phyloP scores from a whole-genome alignment of 2,888 invertebrate genomes.

The Pediacus dermestoides region DNA sequence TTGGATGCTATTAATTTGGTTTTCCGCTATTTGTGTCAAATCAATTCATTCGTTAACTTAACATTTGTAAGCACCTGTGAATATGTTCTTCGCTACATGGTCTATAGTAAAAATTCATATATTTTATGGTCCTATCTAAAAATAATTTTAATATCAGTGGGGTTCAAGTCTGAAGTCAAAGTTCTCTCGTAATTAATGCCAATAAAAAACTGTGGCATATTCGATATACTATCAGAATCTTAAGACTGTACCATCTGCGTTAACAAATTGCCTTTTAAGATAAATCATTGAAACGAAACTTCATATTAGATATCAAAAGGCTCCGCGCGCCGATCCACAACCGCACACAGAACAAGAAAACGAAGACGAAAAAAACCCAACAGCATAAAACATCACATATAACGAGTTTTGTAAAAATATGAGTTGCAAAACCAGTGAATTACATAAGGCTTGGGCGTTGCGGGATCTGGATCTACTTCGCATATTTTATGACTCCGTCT shows the following conservation, averaged over 20 bases:
- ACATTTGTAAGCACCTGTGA: too few species aligned
- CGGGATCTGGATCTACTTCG: constrained; percentile 4
- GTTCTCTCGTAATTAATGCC: too few species aligned
- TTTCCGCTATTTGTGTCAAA: too few species aligned
- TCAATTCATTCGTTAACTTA: too few species aligned
- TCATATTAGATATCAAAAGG: constrained; percentile 10
- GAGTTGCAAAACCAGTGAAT: not conserved
- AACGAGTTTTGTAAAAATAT: not conserved
- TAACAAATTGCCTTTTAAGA: constrained; percentile 12
- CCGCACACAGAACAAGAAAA: not conserved
- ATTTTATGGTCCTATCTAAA: too few species aligned
- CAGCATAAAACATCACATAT: constrained; percentile 1
- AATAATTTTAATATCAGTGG: too few species aligned
- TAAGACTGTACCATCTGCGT: constrained; percentile 10
- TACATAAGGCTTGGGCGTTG: too few species aligned
- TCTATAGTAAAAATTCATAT: too few species aligned
- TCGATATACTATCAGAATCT: constrained; percentile 7
- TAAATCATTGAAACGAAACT: constrained; percentile 11
- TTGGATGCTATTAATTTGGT: too few species aligned
- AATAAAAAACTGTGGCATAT: constrained; percentile 6
- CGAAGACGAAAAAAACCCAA: not conserved
- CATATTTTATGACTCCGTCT: not conserved
- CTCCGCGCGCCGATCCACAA: constrained; percentile 1
- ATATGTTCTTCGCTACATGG: too few species aligned
- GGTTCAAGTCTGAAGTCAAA: too few species aligned